These are phyloP conservation scores for Margaritifera margaritifera DNA, from an alignment of 2,888 invertebrate species.

Conservation along the genomic window DNA sequence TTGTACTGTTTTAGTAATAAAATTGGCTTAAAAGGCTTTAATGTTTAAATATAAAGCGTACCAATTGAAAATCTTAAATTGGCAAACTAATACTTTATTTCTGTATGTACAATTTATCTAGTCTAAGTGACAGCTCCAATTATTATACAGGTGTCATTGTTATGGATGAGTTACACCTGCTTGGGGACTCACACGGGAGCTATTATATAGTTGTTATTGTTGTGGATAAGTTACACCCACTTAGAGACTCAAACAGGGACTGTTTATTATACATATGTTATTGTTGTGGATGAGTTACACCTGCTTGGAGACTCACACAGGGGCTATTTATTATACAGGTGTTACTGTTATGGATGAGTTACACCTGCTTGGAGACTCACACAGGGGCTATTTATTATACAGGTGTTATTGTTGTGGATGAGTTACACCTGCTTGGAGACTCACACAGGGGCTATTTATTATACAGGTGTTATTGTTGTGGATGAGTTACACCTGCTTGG, in stretches of 20 bases:
- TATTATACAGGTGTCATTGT: slow-evolving; percentile 77
- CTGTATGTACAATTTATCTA: too few species aligned
- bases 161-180: slow-evolving; percentile 94
- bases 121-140: not conserved
- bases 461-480: too few species aligned
- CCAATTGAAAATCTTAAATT: too few species aligned
- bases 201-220: slow-evolving; percentile 79
- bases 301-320: slow-evolving; percentile 91
- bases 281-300: slow-evolving; percentile 88
- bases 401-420: too few species aligned
- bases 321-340: slow-evolving; percentile 68
- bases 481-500: too few species aligned
- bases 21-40: too few species aligned
- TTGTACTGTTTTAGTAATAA: too few species aligned
- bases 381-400: too few species aligned
- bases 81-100: too few species aligned
- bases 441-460: too few species aligned
- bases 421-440: slow-evolving; percentile 66
- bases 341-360: slow-evolving; percentile 67
- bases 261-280: slow-evolving; percentile 66
- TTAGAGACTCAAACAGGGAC: slow-evolving; percentile 92
- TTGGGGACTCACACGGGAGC: slow-evolving; percentile 92
- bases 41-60: too few species aligned
- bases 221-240: slow-evolving; percentile 94
- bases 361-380: too few species aligned